These are phyloP conservation scores for Trichoplusia ni DNA, from an alignment of 1,140 invertebrate species.

Conservation along the genomic window DNA sequence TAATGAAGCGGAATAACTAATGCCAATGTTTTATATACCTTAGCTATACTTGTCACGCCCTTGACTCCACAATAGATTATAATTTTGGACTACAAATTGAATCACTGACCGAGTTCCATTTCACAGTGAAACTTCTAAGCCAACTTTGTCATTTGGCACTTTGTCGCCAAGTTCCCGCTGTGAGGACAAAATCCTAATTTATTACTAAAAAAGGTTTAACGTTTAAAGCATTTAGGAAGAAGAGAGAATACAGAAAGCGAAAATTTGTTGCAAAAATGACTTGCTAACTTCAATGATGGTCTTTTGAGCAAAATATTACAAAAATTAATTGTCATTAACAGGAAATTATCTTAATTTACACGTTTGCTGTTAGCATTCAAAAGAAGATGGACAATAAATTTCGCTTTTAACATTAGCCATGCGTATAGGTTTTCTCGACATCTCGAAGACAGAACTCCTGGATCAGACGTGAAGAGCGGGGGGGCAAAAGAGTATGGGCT, in stretches of 20 bases:
- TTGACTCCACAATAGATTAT: too few species aligned
- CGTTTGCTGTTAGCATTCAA: too few species aligned
- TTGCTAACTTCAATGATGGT: too few species aligned
- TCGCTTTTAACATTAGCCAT: background rate
- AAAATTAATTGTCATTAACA: too few species aligned
- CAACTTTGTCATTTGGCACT: slow-evolving; percentile 26
- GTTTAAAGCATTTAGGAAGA: too few species aligned
- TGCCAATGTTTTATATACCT: too few species aligned
- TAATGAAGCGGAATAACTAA: too few species aligned
- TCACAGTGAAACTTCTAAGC: slow-evolving; percentile 18
- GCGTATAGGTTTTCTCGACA: slow-evolving; percentile 49
- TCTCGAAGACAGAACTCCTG: slow-evolving; percentile 68
- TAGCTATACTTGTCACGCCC: too few species aligned
- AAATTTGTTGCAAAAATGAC: too few species aligned
- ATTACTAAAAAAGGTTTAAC: slow-evolving; percentile 19
- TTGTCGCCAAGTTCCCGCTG: slow-evolving; percentile 2
- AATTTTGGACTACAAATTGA: slow-evolving; percentile 22
- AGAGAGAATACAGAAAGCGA: too few species aligned
- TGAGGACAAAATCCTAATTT: slow-evolving; percentile 6
- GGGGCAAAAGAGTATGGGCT: slow-evolving; percentile 35
- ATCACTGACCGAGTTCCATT: slow-evolving; percentile 18
- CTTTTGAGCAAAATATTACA: too few species aligned
- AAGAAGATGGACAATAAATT: background rate
- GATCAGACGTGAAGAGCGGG: slow-evolving; percentile 69
- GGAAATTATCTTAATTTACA: too few species aligned